These are phyloP conservation scores for Phymastichus coffea DNA, from an alignment of 1,140 invertebrate species.

Conservation along the genomic window DNA sequence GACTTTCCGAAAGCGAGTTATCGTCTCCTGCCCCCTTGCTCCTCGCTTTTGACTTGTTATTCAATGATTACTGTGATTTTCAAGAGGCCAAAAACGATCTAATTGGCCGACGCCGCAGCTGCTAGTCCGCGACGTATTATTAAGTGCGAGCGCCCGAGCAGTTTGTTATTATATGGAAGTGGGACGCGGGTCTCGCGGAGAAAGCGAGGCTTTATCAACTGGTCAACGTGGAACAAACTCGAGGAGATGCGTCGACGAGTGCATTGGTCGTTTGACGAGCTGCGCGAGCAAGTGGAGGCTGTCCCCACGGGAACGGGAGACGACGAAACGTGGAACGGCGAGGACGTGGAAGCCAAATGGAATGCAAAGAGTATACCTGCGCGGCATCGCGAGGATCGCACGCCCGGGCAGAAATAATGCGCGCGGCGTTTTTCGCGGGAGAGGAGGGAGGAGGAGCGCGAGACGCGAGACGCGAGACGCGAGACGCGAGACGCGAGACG, in stretches of 20 bases:
- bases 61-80: conserved; percentile 28
- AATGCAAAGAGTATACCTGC: conserved; percentile 7
- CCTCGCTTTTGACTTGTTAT: conserved; percentile 18
- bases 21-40: neutral
- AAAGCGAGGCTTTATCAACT: too few species aligned
- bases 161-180: too few species aligned
- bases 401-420: too few species aligned
- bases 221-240: too few species aligned
- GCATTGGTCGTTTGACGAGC: neutral
- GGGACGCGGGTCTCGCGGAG: too few species aligned
- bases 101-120: too few species aligned
- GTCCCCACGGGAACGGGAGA: neutral
- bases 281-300: neutral
- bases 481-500: neutral
- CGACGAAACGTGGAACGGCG: neutral
- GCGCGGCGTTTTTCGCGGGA: conserved; percentile 12
- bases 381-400: too few species aligned
- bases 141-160: too few species aligned
- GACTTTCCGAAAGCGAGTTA: neutral
- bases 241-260: neutral
- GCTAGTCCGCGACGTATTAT: too few species aligned
- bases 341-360: neutral
- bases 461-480: neutral
- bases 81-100: too few species aligned
- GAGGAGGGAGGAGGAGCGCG: neutral